Conservation (phyloP, 2,888 invertebrate genomes). For the Thysanoteuthis rhombus region DNA sequence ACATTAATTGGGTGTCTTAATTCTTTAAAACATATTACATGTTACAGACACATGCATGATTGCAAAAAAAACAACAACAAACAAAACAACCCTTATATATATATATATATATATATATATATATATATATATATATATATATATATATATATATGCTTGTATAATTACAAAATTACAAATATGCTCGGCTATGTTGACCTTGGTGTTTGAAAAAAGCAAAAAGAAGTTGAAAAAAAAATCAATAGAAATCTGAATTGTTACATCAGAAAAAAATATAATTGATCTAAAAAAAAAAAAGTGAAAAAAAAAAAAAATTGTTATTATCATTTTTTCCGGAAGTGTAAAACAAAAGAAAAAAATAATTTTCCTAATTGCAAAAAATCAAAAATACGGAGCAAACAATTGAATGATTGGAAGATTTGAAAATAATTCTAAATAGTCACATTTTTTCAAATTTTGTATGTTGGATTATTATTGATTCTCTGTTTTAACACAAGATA, state of each 20-base stretch:
- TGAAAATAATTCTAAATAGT: too few species aligned
- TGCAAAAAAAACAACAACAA: too few species aligned
- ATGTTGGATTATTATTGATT: too few species aligned
- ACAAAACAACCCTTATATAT: neutral
- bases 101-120: slow-evolving; percentile 17
- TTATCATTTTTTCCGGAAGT: neutral
- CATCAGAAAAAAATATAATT: too few species aligned
- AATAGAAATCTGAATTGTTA: neutral
- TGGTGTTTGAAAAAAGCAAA: neutral
- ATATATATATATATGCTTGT: neutral
- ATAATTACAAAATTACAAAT: too few species aligned
- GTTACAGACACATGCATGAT: neutral
- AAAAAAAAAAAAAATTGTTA: neutral
- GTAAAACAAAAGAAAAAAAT: neutral
- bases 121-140: neutral
- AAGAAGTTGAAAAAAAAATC: neutral
- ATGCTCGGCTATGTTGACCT: neutral
- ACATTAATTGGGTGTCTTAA: neutral
- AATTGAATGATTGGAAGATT: too few species aligned
- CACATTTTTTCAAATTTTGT: too few species aligned
- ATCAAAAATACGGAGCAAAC: too few species aligned
- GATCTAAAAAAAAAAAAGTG: too few species aligned
- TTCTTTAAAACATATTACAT: neutral
- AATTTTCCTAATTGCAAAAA: too few species aligned
- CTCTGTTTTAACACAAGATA: too few species aligned